These are phyloP conservation scores for Gambusia holbrooki DNA, from an alignment of 2,113 vertebrate genomes.

Conservation along the genomic window DNA sequence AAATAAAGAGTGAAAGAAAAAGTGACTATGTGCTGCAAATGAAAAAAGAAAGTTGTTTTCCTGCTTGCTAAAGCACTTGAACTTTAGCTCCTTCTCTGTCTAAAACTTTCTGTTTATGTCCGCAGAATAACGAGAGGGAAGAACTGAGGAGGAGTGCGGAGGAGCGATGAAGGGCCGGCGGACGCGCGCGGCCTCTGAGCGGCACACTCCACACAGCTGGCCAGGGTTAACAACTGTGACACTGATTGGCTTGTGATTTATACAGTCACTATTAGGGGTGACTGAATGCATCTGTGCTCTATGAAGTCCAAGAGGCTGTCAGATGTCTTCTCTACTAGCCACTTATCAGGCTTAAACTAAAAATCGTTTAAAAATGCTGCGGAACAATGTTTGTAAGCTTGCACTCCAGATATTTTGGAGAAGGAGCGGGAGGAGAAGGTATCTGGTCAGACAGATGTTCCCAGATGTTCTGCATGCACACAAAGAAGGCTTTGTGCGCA, in stretches of 20 bases:
- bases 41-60: conserved; percentile 32
- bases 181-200: conserved; percentile 36
- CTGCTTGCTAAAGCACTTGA: conserved; percentile 48
- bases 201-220: conserved; percentile 68
- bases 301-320: conserved; percentile 38
- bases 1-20: conserved; percentile 25
- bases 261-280: conserved; percentile 42
- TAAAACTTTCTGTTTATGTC: conserved; percentile 40
- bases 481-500: background rate
- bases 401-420: background rate
- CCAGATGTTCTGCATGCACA: background rate
- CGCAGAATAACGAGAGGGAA: conserved; percentile 31
- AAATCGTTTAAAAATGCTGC: background rate
- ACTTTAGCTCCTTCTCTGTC: conserved; percentile 43
- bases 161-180: conserved; percentile 23
- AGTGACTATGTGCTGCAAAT: background rate
- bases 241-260: conserved; percentile 54
- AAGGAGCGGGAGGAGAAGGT: background rate
- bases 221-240: conserved; percentile 48
- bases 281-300: conserved; percentile 61
- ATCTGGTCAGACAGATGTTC: background rate
- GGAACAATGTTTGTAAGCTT: background rate
- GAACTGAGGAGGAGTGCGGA: conserved; percentile 33
- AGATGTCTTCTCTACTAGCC: conserved; percentile 19
- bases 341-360: background rate